Percentiles rank a stretch among this genome's conserved stretches.
Evolutionary conservation across 1,140 invertebrate species (phyloP).

Genomic region (Matsumurasca onukii): DNA sequence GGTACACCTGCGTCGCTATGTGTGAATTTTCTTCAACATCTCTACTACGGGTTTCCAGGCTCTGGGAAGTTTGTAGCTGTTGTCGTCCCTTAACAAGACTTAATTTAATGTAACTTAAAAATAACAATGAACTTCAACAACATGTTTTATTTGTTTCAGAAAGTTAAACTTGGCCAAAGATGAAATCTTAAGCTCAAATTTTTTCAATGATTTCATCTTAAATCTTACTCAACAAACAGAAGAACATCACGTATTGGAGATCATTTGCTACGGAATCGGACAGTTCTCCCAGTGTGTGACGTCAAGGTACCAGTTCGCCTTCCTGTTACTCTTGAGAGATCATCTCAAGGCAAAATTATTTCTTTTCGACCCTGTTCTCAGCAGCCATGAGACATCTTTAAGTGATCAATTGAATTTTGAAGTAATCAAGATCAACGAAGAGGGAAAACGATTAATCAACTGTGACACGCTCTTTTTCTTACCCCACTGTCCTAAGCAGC

Average conservation of each 20-base stretch:
- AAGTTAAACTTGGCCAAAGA: constrained; percentile 22
- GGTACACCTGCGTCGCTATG: no score
- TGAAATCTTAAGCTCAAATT: constrained; percentile 8
- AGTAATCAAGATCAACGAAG: constrained; percentile 64
- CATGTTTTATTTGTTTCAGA: constrained; percentile 27
- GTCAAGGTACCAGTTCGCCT: constrained; percentile 57
- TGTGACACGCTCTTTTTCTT: constrained; percentile 67
- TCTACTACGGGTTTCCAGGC: no score
- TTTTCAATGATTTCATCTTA: neutral
- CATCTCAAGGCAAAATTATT: constrained; percentile 46
- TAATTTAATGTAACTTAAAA: no score
- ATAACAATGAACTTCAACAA: no score
- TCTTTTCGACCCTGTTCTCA: constrained; percentile 71
- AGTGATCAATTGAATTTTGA: constrained; percentile 56
- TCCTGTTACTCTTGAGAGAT: constrained; percentile 51
- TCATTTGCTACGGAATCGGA: constrained; percentile 62
- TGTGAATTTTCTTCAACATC: no score
- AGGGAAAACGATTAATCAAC: constrained; percentile 64
- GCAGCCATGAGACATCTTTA: constrained; percentile 58
- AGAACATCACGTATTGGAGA: constrained; percentile 41
- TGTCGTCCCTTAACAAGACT: no score
- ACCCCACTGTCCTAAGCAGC: constrained; percentile 78
- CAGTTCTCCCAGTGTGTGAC: constrained; percentile 51
- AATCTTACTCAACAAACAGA: constrained; percentile 3
- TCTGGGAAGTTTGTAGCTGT: no score